phyloP scores from a whole-genome alignment of 2,888 invertebrate species.

The Aphrophora alni region DNA sequence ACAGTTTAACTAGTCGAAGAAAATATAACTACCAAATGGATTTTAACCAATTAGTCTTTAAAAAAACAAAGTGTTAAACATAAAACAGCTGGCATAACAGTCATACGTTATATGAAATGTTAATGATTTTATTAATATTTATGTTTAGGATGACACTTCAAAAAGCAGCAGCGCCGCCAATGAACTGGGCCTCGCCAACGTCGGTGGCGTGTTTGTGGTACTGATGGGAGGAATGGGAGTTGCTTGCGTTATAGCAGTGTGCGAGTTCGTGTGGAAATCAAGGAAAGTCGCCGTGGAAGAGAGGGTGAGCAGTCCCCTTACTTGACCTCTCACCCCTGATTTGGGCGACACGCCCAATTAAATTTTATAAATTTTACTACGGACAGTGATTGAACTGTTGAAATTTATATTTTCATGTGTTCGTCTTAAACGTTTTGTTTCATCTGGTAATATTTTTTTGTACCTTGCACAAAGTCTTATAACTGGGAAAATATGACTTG shows the following conservation, averaged over 20 bases:
- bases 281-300: conserved; percentile 91
- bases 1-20: too few species aligned
- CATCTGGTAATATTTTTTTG: neutral
- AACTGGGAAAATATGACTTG: too few species aligned
- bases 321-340: conserved; percentile 51
- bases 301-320: conserved; percentile 65
- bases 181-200: conserved; percentile 92
- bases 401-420: too few species aligned
- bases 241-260: conserved; percentile 90
- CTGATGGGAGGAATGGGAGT: conserved; percentile 92
- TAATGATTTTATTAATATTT: too few species aligned
- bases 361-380: neutral
- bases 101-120: too few species aligned
- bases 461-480: too few species aligned
- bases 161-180: conserved; percentile 87
- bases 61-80: too few species aligned
- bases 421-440: neutral
- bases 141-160: conserved; percentile 77
- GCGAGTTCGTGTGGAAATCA: conserved; percentile 96
- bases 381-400: neutral
- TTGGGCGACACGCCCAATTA: conserved; percentile 48
- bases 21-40: too few species aligned
- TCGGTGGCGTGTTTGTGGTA: conserved; percentile 96
- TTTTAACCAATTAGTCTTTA: too few species aligned
- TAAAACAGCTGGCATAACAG: too few species aligned